Evolutionary conservation across 2,797 vertebrate species (phyloP).

Genomic region (Ptychobarbus kaznakovi): DNA sequence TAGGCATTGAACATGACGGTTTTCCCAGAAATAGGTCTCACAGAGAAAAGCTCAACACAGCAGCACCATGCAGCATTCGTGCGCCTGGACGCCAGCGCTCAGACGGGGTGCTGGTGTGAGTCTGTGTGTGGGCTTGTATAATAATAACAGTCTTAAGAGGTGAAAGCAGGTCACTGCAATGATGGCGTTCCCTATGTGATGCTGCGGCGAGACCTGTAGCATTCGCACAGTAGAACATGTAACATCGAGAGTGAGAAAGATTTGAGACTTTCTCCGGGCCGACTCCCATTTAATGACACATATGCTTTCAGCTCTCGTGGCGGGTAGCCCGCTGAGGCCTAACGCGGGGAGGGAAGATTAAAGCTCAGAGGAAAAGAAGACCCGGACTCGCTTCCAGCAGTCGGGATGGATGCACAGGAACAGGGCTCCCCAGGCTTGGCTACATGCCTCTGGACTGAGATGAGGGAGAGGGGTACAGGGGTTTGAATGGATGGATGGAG

Average conservation of each 20-base stretch:
- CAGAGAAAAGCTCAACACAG: constrained; percentile 49
- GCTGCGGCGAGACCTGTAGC: constrained; percentile 30
- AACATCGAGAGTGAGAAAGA: constrained; percentile 37
- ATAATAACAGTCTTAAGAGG: constrained; percentile 75
- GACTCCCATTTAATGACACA: constrained; percentile 23
- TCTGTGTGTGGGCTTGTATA: constrained; percentile 58
- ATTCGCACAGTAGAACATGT: constrained; percentile 51
- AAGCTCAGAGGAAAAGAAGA: constrained; percentile 29
- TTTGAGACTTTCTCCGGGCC: constrained; percentile 33
- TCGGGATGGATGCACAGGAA: constrained; percentile 55
- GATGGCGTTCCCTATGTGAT: constrained; percentile 46
- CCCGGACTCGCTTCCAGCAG: constrained; percentile 23
- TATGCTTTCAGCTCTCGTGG: constrained; percentile 18
- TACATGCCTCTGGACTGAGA: constrained; percentile 60
- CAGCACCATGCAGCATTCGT: constrained; percentile 52
- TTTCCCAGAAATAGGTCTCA: constrained; percentile 48
- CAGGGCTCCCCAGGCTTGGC: constrained; percentile 40
- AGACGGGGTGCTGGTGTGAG: constrained; percentile 49
- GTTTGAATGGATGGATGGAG: constrained; percentile 28
- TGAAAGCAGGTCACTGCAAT: constrained; percentile 71
- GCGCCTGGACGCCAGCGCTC: constrained; percentile 67
- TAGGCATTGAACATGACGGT: constrained; percentile 32
- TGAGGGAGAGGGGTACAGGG: constrained; percentile 39
- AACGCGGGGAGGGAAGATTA: constrained; percentile 31
- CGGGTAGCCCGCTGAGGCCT: constrained; percentile 25